Base-by-base conservation (phyloP, 2,888 invertebrate genomes). In the Thymelicus acteon region DNA sequence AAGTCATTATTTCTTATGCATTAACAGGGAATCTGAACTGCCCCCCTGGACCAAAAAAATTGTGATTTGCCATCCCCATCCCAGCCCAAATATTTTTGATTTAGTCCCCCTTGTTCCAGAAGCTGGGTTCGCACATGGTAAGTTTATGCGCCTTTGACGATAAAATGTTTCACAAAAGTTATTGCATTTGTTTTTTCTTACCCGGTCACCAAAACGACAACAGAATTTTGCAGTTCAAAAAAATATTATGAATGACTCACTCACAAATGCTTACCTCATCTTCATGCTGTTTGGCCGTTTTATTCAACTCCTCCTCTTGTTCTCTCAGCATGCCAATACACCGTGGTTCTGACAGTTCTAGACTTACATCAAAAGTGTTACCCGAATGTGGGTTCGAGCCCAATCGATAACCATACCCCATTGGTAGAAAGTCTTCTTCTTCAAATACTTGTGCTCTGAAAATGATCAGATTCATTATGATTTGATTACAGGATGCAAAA, bases 391-490 rank as follows among this genome's bases (percentile, higher is more conserved):
- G 92, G 78, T 91, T 93, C 58, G 92, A 92, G 60, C 96, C 96
- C 77, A 98, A 93, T 83, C 96, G 95, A 87, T 98, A 98, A 58
- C 98, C 98, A 83, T 98, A 99, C 60, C 97, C 96, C 90, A 98
- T 96, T 37, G 98, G 96, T 87, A 99, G 98, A 85, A 99, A 99
- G 85, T 99, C 99, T 93, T 99, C 99, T 90, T 99, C 98, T 91
- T 98, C 98, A 88, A 97, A 98, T 13, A 98, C 98, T 85, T 96
- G 95, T 37, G 97, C 98, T 80, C 96, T 96, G 76, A 49, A 86
- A 83, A 13, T 13, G 12, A 12, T 5, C 1, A 12, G 2, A 47
- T 47, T 3, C 31, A 31, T 31, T 31, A 47, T 7, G 10, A 15
- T 49, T 49, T 15, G 3, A 12, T 47, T 47, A 13, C 47, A 47